phyloP scores from a whole-genome alignment of 2,888 invertebrate species.

The Mycalesis mineus region DNA sequence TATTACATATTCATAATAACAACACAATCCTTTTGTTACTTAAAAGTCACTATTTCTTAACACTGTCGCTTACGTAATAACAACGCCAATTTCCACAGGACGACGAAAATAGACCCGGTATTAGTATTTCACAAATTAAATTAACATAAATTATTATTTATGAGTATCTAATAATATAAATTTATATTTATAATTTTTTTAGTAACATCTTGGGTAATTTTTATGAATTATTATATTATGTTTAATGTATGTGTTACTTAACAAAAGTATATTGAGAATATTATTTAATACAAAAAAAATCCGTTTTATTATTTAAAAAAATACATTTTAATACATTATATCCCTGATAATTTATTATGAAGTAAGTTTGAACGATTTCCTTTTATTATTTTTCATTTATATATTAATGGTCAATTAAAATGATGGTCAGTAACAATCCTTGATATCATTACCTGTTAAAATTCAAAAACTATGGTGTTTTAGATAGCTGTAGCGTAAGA shows the following conservation, averaged over 20 bases:
- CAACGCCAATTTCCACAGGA: neutral
- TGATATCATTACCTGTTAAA: neutral
- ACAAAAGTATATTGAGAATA: no score
- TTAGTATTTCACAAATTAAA: neutral
- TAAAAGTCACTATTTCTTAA: neutral
- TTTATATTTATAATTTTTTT: neutral
- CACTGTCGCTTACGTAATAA: neutral
- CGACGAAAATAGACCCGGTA: neutral
- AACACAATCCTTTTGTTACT: neutral
- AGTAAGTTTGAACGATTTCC: neutral
- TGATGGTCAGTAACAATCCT: slow-evolving; percentile 10
- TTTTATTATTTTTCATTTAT: neutral
- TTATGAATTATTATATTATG: no score
- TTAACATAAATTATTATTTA: neutral
- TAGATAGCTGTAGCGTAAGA: slow-evolving; percentile 45
- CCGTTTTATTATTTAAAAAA: no score
- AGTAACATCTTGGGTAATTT: no score
- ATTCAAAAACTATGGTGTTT: slow-evolving; percentile 18
- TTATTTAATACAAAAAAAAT: no score
- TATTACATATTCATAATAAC: neutral
- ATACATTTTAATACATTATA: neutral
- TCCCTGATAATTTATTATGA: neutral
- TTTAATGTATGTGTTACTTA: no score
- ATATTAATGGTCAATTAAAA: neutral
- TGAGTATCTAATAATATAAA: neutral